A percentile compares a stretch with the other conserved stretches of the same genome.
Conservation (phyloP, 2,113 vertebrate species). For the Heteronetta atricapilla region DNA sequence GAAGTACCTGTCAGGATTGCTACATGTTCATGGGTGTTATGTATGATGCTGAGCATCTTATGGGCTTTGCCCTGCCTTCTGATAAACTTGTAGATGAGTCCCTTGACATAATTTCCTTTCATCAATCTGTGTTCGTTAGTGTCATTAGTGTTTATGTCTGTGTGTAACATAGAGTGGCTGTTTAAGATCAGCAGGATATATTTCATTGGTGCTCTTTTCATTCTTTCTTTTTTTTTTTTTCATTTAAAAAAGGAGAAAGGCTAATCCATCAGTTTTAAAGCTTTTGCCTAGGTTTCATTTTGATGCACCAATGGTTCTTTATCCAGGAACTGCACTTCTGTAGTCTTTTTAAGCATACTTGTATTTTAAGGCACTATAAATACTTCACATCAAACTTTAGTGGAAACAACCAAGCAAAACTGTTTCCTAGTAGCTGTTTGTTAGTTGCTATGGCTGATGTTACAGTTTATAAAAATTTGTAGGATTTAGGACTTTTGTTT, state of each 20-base stretch:
- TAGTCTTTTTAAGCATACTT: background rate
- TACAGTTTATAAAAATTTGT: conserved; percentile 9
- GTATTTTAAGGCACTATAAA: conserved; percentile 26
- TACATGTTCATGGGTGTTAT: background rate
- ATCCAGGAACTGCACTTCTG: background rate
- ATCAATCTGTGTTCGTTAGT: background rate
- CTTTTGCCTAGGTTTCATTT: background rate
- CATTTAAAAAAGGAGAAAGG: background rate
- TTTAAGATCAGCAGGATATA: background rate
- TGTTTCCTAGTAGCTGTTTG: background rate
- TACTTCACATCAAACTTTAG: conserved; percentile 38
- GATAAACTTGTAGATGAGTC: background rate
- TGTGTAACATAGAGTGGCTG: background rate
- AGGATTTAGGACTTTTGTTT: background rate
- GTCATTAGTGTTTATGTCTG: background rate
- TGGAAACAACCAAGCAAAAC: conserved; percentile 31
- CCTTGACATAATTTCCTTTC: background rate
- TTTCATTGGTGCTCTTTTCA: background rate
- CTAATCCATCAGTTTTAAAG: background rate
- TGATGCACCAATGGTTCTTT: background rate
- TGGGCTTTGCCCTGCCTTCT: background rate
- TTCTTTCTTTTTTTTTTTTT: background rate
- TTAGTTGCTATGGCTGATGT: conserved; percentile 20
- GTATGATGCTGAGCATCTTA: background rate
- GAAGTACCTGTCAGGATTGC: background rate